Evolutionary conservation across 2,113 vertebrate genomes (phyloP).

Genomic region (Aplodontia rufa): DNA sequence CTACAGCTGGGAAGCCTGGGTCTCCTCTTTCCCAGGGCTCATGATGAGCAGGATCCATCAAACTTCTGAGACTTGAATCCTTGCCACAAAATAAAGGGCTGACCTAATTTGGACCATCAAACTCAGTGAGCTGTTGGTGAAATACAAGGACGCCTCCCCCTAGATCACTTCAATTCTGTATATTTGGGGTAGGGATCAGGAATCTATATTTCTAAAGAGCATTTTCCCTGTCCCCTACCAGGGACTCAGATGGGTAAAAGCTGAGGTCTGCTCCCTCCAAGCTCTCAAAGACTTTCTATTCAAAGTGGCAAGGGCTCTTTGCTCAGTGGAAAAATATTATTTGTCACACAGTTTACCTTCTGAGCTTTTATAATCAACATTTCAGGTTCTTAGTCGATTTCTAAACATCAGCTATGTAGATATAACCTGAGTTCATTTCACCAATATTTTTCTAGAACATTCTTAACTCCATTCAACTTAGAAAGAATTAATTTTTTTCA

Average conservation of each 20-base stretch:
- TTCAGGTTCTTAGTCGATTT: slow-evolving; percentile 38
- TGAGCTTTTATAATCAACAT: slow-evolving; percentile 43
- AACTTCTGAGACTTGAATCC: not conserved
- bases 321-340: not conserved
- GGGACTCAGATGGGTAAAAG: not conserved
- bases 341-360: not conserved
- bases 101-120: not conserved
- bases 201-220: not conserved
- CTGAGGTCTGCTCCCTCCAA: not conserved
- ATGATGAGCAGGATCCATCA: not conserved
- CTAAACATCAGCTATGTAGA: not conserved
- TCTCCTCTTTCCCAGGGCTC: not conserved
- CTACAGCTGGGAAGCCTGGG: not conserved
- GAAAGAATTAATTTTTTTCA: slow-evolving; percentile 46
- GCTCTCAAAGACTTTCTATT: not conserved
- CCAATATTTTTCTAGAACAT: not conserved
- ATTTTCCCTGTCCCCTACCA: not conserved
- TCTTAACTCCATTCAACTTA: slow-evolving; percentile 25
- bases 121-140: not conserved
- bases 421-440: slow-evolving; percentile 36
- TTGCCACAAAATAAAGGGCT: not conserved
- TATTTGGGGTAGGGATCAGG: not conserved
- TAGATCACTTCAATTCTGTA: not conserved
- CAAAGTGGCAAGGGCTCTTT: not conserved
- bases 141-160: not conserved